Base-by-base conservation (phyloP, 2,113 vertebrate genomes). In the Thunnus maccoyii region DNA sequence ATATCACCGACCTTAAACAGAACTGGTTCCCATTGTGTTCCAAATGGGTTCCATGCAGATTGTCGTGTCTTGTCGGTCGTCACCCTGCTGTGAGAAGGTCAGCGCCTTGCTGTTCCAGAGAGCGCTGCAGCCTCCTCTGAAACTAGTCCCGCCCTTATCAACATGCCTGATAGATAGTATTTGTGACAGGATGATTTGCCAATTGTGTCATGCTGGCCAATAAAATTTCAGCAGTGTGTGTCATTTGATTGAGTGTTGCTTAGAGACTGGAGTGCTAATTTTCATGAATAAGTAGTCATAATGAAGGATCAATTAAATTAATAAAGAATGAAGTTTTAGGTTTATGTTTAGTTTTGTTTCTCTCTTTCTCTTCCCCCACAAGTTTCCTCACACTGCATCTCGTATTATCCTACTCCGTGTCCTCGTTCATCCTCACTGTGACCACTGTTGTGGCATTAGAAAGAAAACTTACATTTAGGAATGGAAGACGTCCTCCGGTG, bases 21-120 rank as follows among this genome's bases (percentile, higher is more conserved):
- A 87, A 69, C 44, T 36, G 64, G 32, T 67, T 83, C 74, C 77
- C 72, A 72, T 76, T 0, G 58, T 60, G 79, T 55, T 76, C 62
- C 51, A 80, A 51, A 73, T 75, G 48, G 52, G 18, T 70, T 85
- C 41, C 83, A 73, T 55, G 55, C 62, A 85, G 66, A 67, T 18
- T 87, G 88, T 91, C 86, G 86, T 25, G 46, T 46, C 36, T 52
- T 66, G 79, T 50, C 66, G 82, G 68, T 51, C 3, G 15, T 66
- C 41, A 51, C 51, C 87, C 78, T 51, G 74, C 88, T 87, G 90
- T n/a, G 81, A 85, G 85, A 92, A 91, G 84, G 86, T 91, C 84
- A 87, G 66, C 61, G 11, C 48, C 82, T 62, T 1, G 17, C 88
- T 86, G 82, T 51, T 87, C 7, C 52, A 74, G 27, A 50, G n/a